Evolutionary conservation across 2,797 vertebrate species (phyloP), one percentile per base, ranked within the genome.

Genomic region (Oreochromis grahami): DNA sequence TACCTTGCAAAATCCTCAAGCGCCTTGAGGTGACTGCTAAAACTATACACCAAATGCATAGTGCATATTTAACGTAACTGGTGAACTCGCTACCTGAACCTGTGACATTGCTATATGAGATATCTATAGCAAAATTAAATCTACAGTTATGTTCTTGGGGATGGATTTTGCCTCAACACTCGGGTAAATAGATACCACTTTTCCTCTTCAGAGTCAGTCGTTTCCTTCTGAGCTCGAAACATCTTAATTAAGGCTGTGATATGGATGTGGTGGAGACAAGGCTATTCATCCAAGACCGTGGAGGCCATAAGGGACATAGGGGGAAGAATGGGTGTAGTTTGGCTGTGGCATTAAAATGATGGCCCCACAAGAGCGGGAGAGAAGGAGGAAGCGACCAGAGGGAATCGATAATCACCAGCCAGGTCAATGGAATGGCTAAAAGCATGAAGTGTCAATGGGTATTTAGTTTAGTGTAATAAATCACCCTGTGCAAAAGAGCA

Each of bases 401-500:
- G 86, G 87, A 93, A 96, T 95, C 95, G 77, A 96, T 96, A 95
- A 96, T 93, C 91, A 87, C 89, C 91, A 90, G 86, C 90, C 92
- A 85, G 94, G 94, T 95, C 95, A 96, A 94, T 95, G 91, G 84
- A 80, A 95, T 85, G 83, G 85, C 90, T 93, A 93, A 95, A 95
- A 94, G 93, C 91, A 94, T 91, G 92, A 92, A 87, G 93, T 94
- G 94, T 94, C 93, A 94, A 95, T 94, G 91, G 93, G 85, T 93
- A 94, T 96, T 96, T 94, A 95, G 93, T 92, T 93, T 82, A 84
- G 84, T 83, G 87, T 94, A 94, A 95, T 95, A 94, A 95, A 96
- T 96, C 92, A 96, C 90, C 90, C 79, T 19, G 82, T 43, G 89
- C 51, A 80, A 80, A 87, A 86, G 55, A 84, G 86, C 82, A 51